Base-by-base conservation (phyloP, 2,113 vertebrate genomes). In the Antechinus stuartii region DNA sequence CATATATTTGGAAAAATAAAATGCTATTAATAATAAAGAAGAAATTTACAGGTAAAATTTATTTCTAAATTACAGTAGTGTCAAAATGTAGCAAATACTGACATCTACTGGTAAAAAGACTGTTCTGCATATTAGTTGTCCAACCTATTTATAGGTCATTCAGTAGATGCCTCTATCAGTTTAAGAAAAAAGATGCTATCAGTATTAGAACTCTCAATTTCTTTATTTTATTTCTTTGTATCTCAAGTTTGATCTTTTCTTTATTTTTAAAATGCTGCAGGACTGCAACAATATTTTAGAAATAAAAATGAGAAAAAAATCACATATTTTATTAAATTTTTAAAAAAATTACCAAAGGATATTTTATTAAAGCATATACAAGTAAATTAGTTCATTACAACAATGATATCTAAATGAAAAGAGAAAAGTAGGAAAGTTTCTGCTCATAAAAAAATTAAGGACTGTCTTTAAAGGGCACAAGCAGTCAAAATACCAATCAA, bases 371-470 rank as follows among this genome's bases (percentile, higher is more conserved):
- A 95, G 24, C 16, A 94, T 26, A 93, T 23, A 90, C 22, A 94
- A 5, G 92, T n/a, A 94, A 55, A 42, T n/a, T 49, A 92, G 52
- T 35, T 93, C 90, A 50, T 93, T 91, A 30, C 89, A 94, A 24
- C n/a, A 91, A 3, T 89, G 26, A 93, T 22, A 93, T 6, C 35
- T 10, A 56, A 54, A 97, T 94, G 26, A 93, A 42, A 0, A 30
- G n/a, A 54, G 49, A 76, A 52, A 25, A 3, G 7, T 53, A 94
- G 90, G n/a, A 91, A 57, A 14, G 90, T 53, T 92, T 54, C 68
- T 84, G n/a, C 42, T 19, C 68, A 84, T 84, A 24, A 49, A 94
- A 93, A 61, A 92, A 50, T 91, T 95, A 97, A 26, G 57, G 94
- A 94, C 35, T 90, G 26, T 5, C 68, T 84, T 84, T 24, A 92